These are phyloP conservation scores for Dicyrtomina minuta DNA, from an alignment of 2,888 invertebrate species.

Conservation along the genomic window DNA sequence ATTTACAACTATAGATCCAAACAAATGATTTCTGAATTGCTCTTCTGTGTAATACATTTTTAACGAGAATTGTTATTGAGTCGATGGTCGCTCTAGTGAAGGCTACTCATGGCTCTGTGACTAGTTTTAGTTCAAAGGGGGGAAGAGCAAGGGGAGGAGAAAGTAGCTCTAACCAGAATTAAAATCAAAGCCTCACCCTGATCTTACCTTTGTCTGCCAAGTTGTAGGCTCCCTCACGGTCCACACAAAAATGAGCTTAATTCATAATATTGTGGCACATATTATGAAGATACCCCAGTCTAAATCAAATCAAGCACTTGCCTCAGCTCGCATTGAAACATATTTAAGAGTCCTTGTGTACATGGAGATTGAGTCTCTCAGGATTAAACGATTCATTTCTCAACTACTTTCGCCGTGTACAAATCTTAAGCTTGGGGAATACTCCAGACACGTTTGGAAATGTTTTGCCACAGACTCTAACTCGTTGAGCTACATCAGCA, in stretches of 20 bases:
- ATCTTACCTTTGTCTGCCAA: constrained; percentile 85
- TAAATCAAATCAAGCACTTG: constrained; percentile 78
- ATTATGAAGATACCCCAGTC: constrained; percentile 87
- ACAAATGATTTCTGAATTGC: constrained; percentile 90
- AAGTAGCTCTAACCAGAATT: no score
- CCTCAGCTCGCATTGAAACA: constrained; percentile 91
- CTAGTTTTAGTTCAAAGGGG: no score
- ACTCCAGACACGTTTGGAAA: constrained; percentile 89
- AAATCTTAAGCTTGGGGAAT: constrained; percentile 91
- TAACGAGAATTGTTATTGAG: constrained; percentile 83
- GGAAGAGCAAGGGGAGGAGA: no score
- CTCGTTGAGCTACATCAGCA: constrained; percentile 97
- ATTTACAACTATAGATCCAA: constrained; percentile 61
- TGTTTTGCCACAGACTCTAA: constrained; percentile 88
- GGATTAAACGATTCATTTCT: constrained; percentile 92
- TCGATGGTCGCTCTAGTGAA: constrained; percentile 85
- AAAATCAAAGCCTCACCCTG: no score
- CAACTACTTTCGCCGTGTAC: constrained; percentile 88
- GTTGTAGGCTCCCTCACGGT: constrained; percentile 90
- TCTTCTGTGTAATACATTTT: constrained; percentile 90
- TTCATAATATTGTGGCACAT: constrained; percentile 81
- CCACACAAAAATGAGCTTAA: constrained; percentile 92
- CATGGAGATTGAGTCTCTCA: constrained; percentile 93
- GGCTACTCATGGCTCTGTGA: no score
- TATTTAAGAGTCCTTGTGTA: constrained; percentile 90